Evolutionary conservation across 2,888 invertebrate genomes (phyloP).

Genomic region (Meganola albula): DNA sequence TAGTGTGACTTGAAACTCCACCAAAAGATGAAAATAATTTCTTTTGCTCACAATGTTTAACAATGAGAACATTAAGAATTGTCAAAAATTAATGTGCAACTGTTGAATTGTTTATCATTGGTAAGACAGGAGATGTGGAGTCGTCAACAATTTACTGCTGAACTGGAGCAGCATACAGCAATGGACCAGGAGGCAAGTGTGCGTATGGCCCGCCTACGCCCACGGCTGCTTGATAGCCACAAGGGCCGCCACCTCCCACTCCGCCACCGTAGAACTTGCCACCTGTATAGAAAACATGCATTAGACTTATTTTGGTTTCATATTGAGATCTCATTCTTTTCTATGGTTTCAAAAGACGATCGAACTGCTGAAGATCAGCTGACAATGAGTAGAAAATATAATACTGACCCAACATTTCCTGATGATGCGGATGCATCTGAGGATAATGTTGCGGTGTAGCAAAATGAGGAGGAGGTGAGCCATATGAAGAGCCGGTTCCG

Average conservation of each 20-base stretch:
- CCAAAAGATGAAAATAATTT: not conserved
- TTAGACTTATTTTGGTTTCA: too few relatives aligned
- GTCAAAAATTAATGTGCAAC: slow-evolving; percentile 13
- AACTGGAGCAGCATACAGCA: slow-evolving; percentile 81
- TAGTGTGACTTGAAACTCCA: slow-evolving; percentile 39
- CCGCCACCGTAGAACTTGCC: slow-evolving; percentile 87
- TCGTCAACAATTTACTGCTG: slow-evolving; percentile 79
- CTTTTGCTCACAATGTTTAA: not conserved
- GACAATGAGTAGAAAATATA: too few relatives aligned
- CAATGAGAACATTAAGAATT: slow-evolving; percentile 16
- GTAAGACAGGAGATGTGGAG: slow-evolving; percentile 20
- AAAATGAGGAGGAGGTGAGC: slow-evolving; percentile 72
- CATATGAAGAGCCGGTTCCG: slow-evolving; percentile 66
- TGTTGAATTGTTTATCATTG: slow-evolving; percentile 17
- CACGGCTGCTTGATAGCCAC: slow-evolving; percentile 83
- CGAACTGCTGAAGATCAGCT: too few relatives aligned
- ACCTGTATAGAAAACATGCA: slow-evolving; percentile 55
- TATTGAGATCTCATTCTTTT: too few relatives aligned
- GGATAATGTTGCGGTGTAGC: slow-evolving; percentile 66
- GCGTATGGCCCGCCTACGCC: slow-evolving; percentile 79
- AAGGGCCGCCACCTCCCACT: slow-evolving; percentile 77
- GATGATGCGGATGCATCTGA: slow-evolving; percentile 72
- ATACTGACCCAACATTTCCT: slow-evolving; percentile 67
- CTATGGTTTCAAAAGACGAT: too few relatives aligned
- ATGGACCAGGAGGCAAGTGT: slow-evolving; percentile 76